Percentiles rank a stretch among this genome's conserved stretches.
These are phyloP conservation scores for Zosterops borbonicus DNA, from an alignment of 2,113 vertebrate genomes.

Conservation along the genomic window DNA sequence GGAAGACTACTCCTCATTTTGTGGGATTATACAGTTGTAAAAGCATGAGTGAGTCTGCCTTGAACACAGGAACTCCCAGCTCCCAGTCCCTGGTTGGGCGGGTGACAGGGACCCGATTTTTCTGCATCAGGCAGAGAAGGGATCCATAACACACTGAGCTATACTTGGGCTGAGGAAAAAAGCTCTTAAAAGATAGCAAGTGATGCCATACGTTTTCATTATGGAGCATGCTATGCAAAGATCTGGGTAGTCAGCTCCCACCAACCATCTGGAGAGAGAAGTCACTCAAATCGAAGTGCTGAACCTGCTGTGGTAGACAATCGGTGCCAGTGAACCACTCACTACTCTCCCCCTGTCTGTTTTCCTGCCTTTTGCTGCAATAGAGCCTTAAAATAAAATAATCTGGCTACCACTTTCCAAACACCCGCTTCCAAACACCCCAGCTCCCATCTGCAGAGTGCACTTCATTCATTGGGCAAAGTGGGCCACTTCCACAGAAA, in stretches of 20 bases:
- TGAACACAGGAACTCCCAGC: conserved; percentile 25
- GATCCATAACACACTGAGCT: conserved; percentile 51
- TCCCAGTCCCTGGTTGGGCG: background rate
- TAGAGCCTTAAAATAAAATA: conserved; percentile 71
- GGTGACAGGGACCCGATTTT: background rate
- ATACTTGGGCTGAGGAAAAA: conserved; percentile 53
- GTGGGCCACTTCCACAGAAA: background rate
- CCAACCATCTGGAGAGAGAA: conserved; percentile 72
- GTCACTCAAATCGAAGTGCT: conserved; percentile 68
- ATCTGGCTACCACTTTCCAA: conserved; percentile 71
- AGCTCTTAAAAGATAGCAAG: conserved; percentile 61
- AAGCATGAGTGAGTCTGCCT: background rate
- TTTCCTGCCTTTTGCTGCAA: conserved; percentile 70
- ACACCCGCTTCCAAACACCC: conserved; percentile 60
- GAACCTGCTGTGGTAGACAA: conserved; percentile 73
- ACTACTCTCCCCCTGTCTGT: conserved; percentile 69
- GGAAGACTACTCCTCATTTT: background rate
- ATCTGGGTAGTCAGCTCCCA: conserved; percentile 68
- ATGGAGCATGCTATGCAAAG: conserved; percentile 63
- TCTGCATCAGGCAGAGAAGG: conserved; percentile 30
- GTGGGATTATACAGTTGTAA: conserved; percentile 26
- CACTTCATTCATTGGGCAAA: conserved; percentile 53
- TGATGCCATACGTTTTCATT: conserved; percentile 67
- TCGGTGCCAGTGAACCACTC: conserved; percentile 68
- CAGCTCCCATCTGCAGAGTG: conserved; percentile 58